A percentile compares a stretch with the other conserved stretches of the same genome.
Conservation (phyloP, 1,140 invertebrate species). For the Lamellibrachia luymesi region DNA sequence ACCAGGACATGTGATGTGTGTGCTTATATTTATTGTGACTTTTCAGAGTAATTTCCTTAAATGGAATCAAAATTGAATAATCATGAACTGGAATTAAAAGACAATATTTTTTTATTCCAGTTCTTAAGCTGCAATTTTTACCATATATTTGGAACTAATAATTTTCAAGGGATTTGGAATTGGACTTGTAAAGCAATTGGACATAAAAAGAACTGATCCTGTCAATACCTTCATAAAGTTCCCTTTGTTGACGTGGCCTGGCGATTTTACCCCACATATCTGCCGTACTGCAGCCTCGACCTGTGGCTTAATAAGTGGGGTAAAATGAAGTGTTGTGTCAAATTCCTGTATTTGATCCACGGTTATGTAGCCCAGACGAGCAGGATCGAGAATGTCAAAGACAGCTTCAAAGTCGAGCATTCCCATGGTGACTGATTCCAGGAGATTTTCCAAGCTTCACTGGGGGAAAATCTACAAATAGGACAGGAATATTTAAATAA, state of each 20-base stretch:
- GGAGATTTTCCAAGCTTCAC: not conserved
- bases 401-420: constrained; percentile 41
- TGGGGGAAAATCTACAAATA: not conserved
- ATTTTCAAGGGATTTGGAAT: not conserved
- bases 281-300: constrained; percentile 37
- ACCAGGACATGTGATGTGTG: too few species aligned
- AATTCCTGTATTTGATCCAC: constrained; percentile 37
- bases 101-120: too few species aligned
- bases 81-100: too few species aligned
- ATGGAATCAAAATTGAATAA: too few species aligned
- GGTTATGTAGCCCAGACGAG: constrained; percentile 38
- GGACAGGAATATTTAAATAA: not conserved
- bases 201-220: not conserved
- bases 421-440: constrained; percentile 35
- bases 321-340: constrained; percentile 38
- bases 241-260: constrained; percentile 27
- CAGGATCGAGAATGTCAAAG: constrained; percentile 43
- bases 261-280: constrained; percentile 36
- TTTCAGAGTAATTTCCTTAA: too few species aligned
- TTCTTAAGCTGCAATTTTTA: not conserved
- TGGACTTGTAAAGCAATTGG: not conserved
- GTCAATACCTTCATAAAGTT: constrained; percentile 37
- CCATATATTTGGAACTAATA: not conserved
- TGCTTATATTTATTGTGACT: too few species aligned
- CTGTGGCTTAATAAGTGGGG: constrained; percentile 34